A percentile compares a stretch with the other conserved stretches of the same genome.
Evolutionary conservation across 1,140 invertebrate genomes (phyloP).

Genomic region (Vollenhovia emeryi): DNA sequence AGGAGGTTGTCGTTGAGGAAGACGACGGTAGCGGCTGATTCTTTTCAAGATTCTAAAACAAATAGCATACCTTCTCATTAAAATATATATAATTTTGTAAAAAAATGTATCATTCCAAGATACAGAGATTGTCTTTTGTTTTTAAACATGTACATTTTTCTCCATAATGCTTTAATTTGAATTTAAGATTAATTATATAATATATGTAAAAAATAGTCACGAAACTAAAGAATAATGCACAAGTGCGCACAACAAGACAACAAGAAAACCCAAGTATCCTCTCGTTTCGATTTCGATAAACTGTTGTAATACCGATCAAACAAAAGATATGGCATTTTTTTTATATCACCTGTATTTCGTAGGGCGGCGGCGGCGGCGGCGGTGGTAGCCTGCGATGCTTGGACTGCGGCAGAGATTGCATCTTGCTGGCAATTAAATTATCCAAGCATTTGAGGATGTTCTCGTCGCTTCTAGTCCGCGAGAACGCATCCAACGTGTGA

Average conservation of each 20-base stretch:
- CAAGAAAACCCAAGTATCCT: background rate
- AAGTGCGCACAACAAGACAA: background rate
- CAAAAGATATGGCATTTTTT: background rate
- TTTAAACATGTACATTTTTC: too few relatives aligned
- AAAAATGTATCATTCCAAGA: background rate
- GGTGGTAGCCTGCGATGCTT: constrained; percentile 89
- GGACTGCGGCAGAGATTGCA: constrained; percentile 84
- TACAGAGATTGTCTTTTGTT: background rate
- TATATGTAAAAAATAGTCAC: too few relatives aligned
- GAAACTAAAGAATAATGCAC: background rate
- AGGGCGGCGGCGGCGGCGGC: constrained; percentile 90
- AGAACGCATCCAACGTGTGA: constrained; percentile 85
- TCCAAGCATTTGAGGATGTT: constrained; percentile 90
- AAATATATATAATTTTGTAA: background rate
- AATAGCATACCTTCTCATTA: background rate
- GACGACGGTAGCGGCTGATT: constrained; percentile 82
- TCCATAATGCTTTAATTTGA: too few relatives aligned
- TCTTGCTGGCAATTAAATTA: constrained; percentile 74
- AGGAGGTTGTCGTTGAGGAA: constrained; percentile 54
- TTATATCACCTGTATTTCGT: constrained; percentile 85
- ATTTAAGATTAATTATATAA: too few relatives aligned
- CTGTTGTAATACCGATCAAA: background rate
- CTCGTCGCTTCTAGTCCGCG: constrained; percentile 91
- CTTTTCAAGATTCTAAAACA: constrained; percentile 81
- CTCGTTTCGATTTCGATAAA: background rate